Conservation (phyloP, 2,888 invertebrate genomes). For the Autographa gamma region DNA sequence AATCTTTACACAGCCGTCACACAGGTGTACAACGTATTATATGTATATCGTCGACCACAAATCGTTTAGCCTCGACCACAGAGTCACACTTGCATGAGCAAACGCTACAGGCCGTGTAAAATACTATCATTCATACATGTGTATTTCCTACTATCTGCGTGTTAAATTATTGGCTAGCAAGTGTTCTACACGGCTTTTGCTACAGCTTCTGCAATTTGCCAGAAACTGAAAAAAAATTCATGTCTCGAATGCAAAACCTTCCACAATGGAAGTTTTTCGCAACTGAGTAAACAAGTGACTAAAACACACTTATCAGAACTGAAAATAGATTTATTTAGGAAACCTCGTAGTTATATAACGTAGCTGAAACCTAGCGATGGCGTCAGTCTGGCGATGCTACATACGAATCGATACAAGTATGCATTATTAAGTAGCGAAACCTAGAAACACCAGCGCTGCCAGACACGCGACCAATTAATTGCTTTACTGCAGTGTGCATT, state of each 20-base stretch:
- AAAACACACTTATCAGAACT: not conserved
- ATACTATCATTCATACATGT: not conserved
- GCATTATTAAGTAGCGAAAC: slow-evolving; percentile 24
- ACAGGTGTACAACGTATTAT: slow-evolving; percentile 25
- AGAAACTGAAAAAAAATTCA: not conserved
- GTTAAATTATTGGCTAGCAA: not conserved
- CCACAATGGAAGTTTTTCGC: not conserved
- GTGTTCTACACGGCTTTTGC: not conserved
- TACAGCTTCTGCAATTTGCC: no score
- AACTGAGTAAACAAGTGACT: slow-evolving; percentile 6
- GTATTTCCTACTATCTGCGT: not conserved
- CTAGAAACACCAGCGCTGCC: not conserved
- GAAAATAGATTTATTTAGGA: not conserved
- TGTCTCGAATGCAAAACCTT: not conserved
- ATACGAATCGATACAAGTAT: slow-evolving; percentile 23
- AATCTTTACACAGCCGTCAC: not conserved
- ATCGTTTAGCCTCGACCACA: slow-evolving; percentile 15
- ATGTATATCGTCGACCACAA: slow-evolving; percentile 22
- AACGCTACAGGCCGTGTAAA: not conserved
- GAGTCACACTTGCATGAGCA: not conserved
- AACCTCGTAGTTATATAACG: not conserved
- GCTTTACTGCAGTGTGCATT: slow-evolving; percentile 1
- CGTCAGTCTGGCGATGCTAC: not conserved
- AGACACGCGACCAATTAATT: slow-evolving; percentile 10
- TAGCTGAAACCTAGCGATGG: slow-evolving; percentile 13